Evolutionary conservation across 2,888 invertebrate species (phyloP), one percentile per base, ranked within the genome.

Genomic region (Eristalis pertinax): DNA sequence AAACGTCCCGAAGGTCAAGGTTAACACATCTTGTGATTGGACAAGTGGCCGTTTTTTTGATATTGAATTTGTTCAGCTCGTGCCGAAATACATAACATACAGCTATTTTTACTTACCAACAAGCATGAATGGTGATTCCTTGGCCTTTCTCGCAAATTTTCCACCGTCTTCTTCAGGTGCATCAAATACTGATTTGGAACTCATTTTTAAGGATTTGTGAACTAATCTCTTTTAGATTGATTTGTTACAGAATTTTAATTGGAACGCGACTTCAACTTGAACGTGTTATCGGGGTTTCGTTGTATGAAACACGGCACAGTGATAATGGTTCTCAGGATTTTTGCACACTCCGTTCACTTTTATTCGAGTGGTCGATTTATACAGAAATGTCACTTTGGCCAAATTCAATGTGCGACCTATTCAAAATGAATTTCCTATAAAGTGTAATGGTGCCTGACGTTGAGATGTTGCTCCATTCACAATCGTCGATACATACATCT

Each of bases 91-190:
- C 3, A 58, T 58, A 41, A 41, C 22, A 2, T 26, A 38, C n/a
- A 8, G 60, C 50, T 26, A 58, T 26, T 7, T 72, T 11, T 29
- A 90, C 94, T 94, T 93, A 96, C 96, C 96, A 89, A 96, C 93
- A 64, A 96, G 94, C 95, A 96, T 95, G 91, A 96, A 95, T 0
- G 96, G 96, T 1, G 95, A 95, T 90, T 96, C 96, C 91, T 95
- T 95, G 1, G 96, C 95, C 91, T 96, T 96, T 88, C 95, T 94
- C 1, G 95, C 93, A 60, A 96, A 92, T 90, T 94, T 95, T n/a
- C 91, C 90, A 41, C 89, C 81, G 64, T 90, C 89, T 11, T 89
- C 89, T 15, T 90, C 91, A 10, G 90, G 89, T 60, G 89, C 89
- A 74, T 91, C 91, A 84, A 93, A 93, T 64, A 90, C 90, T 13